Conservation (phyloP, 2,113 vertebrate species). For the Mirounga angustirostris region DNA sequence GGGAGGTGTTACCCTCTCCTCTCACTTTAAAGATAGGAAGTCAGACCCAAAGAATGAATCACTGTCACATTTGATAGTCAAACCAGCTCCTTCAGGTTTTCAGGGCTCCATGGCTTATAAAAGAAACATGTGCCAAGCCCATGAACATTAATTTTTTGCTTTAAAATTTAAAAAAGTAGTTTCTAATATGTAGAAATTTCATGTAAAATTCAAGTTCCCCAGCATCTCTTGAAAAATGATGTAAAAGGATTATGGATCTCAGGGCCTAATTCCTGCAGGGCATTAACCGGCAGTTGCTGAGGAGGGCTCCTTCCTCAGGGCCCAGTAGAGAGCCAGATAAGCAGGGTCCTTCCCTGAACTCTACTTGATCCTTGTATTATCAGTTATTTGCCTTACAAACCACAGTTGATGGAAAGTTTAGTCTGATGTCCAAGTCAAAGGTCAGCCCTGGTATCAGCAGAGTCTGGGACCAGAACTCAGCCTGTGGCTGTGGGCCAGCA, state of each 20-base stretch:
- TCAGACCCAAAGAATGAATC: background rate
- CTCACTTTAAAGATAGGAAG: background rate
- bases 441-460: background rate
- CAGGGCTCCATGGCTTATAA: background rate
- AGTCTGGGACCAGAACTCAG: background rate
- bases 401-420: background rate
- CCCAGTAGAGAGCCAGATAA: background rate
- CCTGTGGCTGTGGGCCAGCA: background rate
- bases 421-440: background rate
- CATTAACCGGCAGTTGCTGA: background rate
- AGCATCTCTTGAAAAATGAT: background rate
- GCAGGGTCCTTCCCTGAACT: background rate
- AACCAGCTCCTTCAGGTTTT: background rate
- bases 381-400: background rate
- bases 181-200: background rate
- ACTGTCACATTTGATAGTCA: background rate
- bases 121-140: background rate
- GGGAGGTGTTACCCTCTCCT: background rate
- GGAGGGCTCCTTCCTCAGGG: background rate
- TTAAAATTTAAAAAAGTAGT: background rate
- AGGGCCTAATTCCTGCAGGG: background rate
- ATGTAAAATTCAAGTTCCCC: background rate
- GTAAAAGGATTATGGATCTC: background rate
- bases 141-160: background rate
- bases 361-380: background rate